Base-by-base conservation (phyloP, 2,888 invertebrate species). In the Neoscelio sp. region DNA sequence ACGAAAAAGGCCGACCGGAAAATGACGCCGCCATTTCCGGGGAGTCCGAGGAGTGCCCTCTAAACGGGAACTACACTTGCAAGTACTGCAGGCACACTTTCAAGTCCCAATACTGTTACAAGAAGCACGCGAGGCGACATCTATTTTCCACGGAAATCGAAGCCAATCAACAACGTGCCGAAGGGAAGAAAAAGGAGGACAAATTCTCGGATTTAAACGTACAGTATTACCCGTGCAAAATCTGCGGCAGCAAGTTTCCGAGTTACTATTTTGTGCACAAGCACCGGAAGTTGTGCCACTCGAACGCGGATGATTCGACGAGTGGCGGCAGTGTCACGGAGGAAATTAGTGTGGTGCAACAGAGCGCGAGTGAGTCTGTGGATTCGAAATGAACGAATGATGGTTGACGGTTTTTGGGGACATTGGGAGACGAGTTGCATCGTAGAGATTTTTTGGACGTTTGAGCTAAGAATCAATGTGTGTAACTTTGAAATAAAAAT, bases 261-360 rank as follows among this genome's bases (percentile, higher is more conserved):
- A 97, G 96, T 82, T 97, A 97, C 89, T 97, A 97, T 91, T 97
- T 97, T 91, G 97, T 97, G 17, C 97, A 97, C 89, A 97, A 97
- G 87, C 97, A 97, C 89, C 92, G 96, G 58, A 97, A 97, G 91
- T 91, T 95, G 85, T 97, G 97, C 87, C 97, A 97, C 88, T 94
- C 94, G 0, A 94, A 94, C 18, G 78, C 70, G 10, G 90, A 84
- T 84, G 91, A 86, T 62, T 64, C 87, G 54, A 48, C 78, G 58
- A 80, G 80, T 6, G 50, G 74, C 18, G 42, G 70, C 20, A 73
- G 42, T 6, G 40, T 33, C 20, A 17, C 83, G 82, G 86, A 87
- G 64, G 81, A 82, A 48, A 60, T 70, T 15, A 89, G 79, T 89
- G 89, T 20, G 88, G 52, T 26, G n/a, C 68, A 65, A 8, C 90